Evolutionary conservation across 2,888 invertebrate genomes (phyloP).

Genomic region (Branchipolynoe longqiensis): DNA sequence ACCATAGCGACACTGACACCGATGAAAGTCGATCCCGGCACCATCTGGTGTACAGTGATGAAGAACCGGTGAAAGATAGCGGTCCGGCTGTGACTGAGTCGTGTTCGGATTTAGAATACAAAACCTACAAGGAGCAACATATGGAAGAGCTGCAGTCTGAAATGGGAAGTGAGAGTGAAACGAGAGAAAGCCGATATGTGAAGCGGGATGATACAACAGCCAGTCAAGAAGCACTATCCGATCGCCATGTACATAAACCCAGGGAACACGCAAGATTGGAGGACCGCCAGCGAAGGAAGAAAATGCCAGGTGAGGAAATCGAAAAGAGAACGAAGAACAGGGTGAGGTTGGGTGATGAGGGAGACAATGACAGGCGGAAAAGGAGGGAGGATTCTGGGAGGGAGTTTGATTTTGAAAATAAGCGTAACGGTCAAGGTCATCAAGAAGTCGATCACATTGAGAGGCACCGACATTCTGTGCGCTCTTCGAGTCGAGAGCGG

Average conservation of each 20-base stretch:
- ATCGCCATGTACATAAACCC: not conserved
- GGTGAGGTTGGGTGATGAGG: not conserved
- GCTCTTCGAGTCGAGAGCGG: too few species aligned
- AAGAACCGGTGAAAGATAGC: constrained; percentile 35
- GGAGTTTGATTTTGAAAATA: too few species aligned
- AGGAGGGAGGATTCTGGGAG: too few species aligned
- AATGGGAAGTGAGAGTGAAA: not conserved
- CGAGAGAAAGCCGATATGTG: not conserved
- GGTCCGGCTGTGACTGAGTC: constrained; percentile 22
- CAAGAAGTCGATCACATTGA: too few species aligned
- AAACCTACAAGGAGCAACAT: constrained; percentile 21
- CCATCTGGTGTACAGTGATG: not conserved
- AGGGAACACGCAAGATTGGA: not conserved
- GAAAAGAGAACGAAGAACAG: not conserved
- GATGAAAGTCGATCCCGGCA: not conserved
- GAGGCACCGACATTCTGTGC: too few species aligned
- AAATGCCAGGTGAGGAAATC: not conserved
- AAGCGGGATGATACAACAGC: not conserved
- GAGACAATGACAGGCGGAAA: too few species aligned
- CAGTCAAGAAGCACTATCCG: not conserved
- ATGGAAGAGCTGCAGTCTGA: not conserved
- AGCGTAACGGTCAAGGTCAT: too few species aligned
- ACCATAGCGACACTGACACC: constrained; percentile 28
- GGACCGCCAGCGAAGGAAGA: not conserved
- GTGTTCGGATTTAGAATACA: constrained; percentile 19